These are phyloP conservation scores for Unio delphinus DNA, from an alignment of 2,888 invertebrate genomes.

Conservation along the genomic window DNA sequence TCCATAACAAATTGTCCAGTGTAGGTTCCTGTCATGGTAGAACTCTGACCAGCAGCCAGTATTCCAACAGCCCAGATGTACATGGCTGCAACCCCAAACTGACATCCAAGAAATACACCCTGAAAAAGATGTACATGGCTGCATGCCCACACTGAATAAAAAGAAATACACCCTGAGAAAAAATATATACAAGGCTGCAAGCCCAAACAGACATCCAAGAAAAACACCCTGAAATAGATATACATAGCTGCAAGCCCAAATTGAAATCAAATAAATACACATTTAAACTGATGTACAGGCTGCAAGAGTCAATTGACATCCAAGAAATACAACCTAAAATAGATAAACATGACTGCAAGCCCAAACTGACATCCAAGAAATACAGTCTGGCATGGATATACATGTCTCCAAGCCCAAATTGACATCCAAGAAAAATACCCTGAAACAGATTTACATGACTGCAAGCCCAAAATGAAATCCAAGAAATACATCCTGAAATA, in stretches of 20 bases:
- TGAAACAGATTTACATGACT: slow-evolving; percentile 73
- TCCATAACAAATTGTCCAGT: slow-evolving; percentile 93
- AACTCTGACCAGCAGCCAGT: slow-evolving; percentile 86
- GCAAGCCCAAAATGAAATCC: too few relatives aligned
- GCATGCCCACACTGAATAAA: slow-evolving; percentile 83
- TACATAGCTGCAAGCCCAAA: slow-evolving; percentile 85
- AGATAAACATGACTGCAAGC: slow-evolving; percentile 84
- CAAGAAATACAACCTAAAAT: too few relatives aligned
- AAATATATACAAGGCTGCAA: slow-evolving; percentile 82
- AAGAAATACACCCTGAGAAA: slow-evolving; percentile 71
- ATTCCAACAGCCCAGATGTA: slow-evolving; percentile 90
- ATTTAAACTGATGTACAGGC: slow-evolving; percentile 73
- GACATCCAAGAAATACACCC: slow-evolving; percentile 77
- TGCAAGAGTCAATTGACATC: too few relatives aligned
- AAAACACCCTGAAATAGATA: slow-evolving; percentile 75
- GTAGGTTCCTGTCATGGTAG: slow-evolving; percentile 84
- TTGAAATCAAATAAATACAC: slow-evolving; percentile 78
- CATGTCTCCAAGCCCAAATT: slow-evolving; percentile 83
- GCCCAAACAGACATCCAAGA: slow-evolving; percentile 75
- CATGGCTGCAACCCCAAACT: slow-evolving; percentile 83
- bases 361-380: slow-evolving; percentile 82
- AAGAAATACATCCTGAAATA: too few relatives aligned
- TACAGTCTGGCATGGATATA: slow-evolving; percentile 78
- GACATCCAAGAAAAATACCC: slow-evolving; percentile 77
- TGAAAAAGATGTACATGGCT: slow-evolving; percentile 80